Evolutionary conservation across 2,888 invertebrate species (phyloP), one percentile per base, ranked within the genome.

Genomic region (Pardosa pseudoannulata): DNA sequence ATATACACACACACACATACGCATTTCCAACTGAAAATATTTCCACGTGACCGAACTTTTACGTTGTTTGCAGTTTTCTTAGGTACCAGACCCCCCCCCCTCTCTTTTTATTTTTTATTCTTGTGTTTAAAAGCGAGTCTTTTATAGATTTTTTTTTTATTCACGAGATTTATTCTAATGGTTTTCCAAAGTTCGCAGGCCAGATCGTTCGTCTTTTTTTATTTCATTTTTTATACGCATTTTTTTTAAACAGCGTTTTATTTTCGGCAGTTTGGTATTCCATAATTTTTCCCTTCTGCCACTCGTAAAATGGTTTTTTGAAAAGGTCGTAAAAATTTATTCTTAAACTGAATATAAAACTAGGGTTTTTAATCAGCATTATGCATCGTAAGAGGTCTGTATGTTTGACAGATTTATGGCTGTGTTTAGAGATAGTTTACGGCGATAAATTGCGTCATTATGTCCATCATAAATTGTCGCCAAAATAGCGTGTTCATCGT

Each of bases 91-190:
- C n/a, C n/a, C n/a, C n/a, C n/a, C n/a, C n/a, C 31, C 31, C 3
- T 56, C 23, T 56, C 23, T 46, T 23, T 16, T 56, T 16, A 23
- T 23, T 56, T 7, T 5, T 5, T 23, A 23, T 56, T 56, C 23
- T 23, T 23, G n/a, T 16, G 5, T 23, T 23, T 56, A 23, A 1
- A 56, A 56, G 23, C 56, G 56, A 23, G n/a, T 56, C 23, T 23
- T 23, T 56, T 19, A 5, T 16, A 23, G 16, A 46, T 16, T 16
- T 16, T 16, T 23, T 56, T 56, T 23, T 56, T 56, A 13, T 46
- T 46, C 71, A 27, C 39, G 46, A 82, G 82, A 82, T 82, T 82
- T 76, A 82, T 82, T 82, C 82, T 82, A 82, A 82, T 82, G 82
- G 82, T 82, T 75, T 75, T 74, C 29, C 56, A 31, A 82, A 81